These are phyloP conservation scores for Phaenicophaeus curvirostris DNA, from an alignment of 2,797 vertebrate species.

Conservation along the genomic window DNA sequence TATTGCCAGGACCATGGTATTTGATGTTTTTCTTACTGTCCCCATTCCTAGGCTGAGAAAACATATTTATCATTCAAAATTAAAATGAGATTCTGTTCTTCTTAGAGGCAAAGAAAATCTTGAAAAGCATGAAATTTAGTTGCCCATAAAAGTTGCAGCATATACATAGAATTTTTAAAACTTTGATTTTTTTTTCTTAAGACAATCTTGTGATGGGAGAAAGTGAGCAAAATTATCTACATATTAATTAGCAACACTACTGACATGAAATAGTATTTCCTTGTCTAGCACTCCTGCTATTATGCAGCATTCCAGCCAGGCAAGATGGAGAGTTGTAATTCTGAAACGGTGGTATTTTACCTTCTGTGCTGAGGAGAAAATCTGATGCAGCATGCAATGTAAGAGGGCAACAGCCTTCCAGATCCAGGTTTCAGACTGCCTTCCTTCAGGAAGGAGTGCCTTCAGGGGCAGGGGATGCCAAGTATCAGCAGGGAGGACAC, in stretches of 20 bases:
- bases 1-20: constrained; percentile 42
- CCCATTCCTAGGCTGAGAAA: constrained; percentile 31
- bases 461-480: neutral
- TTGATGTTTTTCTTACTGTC: constrained; percentile 46
- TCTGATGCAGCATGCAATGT: accelerated
- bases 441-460: neutral
- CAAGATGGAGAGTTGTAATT: neutral
- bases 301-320: neutral
- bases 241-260: neutral
- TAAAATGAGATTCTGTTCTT: constrained; percentile 18
- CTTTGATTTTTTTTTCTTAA: neutral
- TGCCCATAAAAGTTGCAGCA: neutral
- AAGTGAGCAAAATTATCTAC: neutral
- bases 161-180: neutral
- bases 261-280: constrained; percentile 17
- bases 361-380: neutral
- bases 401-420: neutral
- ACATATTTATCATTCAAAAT: constrained; percentile 26
- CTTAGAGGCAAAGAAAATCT: neutral
- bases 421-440: neutral
- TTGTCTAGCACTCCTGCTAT: neutral
- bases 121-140: neutral
- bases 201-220: neutral
- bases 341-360: neutral
- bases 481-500: neutral